phyloP scores from a whole-genome alignment of 2,888 invertebrate genomes.

The Mechanitis messenoides region DNA sequence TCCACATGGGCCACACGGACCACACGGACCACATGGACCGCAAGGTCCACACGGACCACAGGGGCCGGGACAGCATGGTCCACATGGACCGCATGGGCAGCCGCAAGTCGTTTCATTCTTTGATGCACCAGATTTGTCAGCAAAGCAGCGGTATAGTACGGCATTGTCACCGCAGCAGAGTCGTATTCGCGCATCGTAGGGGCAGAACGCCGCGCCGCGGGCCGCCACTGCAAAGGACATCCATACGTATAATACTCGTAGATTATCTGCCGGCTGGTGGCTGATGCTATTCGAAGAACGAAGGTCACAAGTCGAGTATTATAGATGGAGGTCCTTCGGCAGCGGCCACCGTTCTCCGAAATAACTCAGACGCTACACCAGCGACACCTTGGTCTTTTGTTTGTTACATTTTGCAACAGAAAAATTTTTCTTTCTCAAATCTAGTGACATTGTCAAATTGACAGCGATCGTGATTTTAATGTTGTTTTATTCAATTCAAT shows the following conservation, averaged over 20 bases:
- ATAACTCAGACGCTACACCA: constrained; percentile 53
- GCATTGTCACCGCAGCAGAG: constrained; percentile 46
- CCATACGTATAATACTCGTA: constrained; percentile 65
- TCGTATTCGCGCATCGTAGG: constrained; percentile 34
- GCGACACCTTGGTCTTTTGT: constrained; percentile 29
- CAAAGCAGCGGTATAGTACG: constrained; percentile 35
- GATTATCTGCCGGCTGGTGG: constrained; percentile 45
- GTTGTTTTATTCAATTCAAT: too few species aligned
- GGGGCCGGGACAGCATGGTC: constrained; percentile 30
- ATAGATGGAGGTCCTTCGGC: constrained; percentile 57
- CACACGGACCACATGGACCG: constrained; percentile 32
- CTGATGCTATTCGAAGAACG: constrained; percentile 64
- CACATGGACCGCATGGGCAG: constrained; percentile 31
- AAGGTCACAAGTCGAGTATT: constrained; percentile 57
- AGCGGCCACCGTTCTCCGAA: constrained; percentile 65
- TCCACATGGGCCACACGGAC: constrained; percentile 38
- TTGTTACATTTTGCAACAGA: too few species aligned
- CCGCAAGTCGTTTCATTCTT: constrained; percentile 33
- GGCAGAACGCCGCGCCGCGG: constrained; percentile 32
- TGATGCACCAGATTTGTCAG: constrained; percentile 44
- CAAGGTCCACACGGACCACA: constrained; percentile 34
- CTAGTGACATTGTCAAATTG: too few species aligned
- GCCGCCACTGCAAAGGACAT: constrained; percentile 60
- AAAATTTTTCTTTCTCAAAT: too few species aligned
- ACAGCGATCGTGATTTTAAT: too few species aligned